Base-by-base conservation (phyloP, 2,797 vertebrate species). In the Danio kyathit region DNA sequence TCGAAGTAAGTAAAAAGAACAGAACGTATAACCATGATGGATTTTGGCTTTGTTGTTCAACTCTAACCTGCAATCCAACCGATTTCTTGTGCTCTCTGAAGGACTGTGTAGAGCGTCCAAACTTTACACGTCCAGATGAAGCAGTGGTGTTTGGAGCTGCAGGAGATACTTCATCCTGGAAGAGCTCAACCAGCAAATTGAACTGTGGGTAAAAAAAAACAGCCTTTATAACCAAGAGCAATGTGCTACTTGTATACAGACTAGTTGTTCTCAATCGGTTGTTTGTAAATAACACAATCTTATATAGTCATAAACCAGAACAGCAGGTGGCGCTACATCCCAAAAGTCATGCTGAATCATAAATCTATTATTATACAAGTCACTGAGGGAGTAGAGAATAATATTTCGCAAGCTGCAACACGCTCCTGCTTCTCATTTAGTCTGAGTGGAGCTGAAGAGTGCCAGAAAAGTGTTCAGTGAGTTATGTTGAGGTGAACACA, bases 31-130 rank as follows among this genome's bases (percentile, higher is more conserved):
- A 16, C 56, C 38, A 14, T 12, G 19, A 61, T 10, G 6, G 14
- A 59, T 49, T 11, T 9, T 40, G 19, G 4, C n/a, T 44, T 72
- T 57, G 10, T 38, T 19, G 29, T 7, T 61, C 11, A 21, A 13
- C 19, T 46, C 94, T 92, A 76, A 99, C 98, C 97, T 99, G 97
- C 85, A 96, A 95, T 8, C 98, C 97, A 82, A 99, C 97, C 0
- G 96, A 99, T 88, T 97, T 99, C 91, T 96, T 98, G 66, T 95
- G 96, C 10, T 97, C 96, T 86, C 94, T 96, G 89, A 93, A 93
- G 8, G 88, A 77, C 64, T 93, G 94, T 0, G 90, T 90, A 1
- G 88, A 80, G 64, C 93, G 93, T 41, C 92, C 88, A 88, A 91
- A 90, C 16, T 93, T 91, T 0, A 89, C 85, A 0, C 88, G 93